phyloP scores from a whole-genome alignment of 2,113 vertebrate genomes.

The Oplegnathus fasciatus region DNA sequence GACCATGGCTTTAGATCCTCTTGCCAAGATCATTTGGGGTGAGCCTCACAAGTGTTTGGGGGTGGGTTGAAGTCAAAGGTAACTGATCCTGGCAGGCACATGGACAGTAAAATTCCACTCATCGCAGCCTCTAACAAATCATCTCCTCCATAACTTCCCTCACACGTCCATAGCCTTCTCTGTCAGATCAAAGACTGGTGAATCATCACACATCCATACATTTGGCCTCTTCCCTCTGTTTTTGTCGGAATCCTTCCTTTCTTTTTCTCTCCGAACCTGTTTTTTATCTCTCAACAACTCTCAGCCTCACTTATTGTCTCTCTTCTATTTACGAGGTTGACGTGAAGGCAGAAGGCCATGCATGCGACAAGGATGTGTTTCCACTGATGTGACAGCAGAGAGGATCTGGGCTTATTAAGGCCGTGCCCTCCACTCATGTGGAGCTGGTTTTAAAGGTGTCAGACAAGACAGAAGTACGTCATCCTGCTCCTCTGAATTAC shows the following conservation, averaged over 20 bases:
- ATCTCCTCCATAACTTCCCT: constrained; percentile 73
- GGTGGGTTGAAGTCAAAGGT: constrained; percentile 58
- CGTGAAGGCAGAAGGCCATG: constrained; percentile 36
- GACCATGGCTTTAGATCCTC: constrained; percentile 42
- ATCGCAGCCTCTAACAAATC: constrained; percentile 76
- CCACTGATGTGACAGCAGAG: constrained; percentile 60
- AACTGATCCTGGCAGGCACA: constrained; percentile 62
- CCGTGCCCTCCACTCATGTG: constrained; percentile 76
- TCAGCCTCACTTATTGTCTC: constrained; percentile 26
- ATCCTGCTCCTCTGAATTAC: constrained; percentile 78
- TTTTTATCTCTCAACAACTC: constrained; percentile 61
- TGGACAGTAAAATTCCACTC: constrained; percentile 75
- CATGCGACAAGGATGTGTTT: constrained; percentile 48
- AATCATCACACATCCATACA: constrained; percentile 43
- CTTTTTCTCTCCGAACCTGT: constrained; percentile 21
- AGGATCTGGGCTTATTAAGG: constrained; percentile 70
- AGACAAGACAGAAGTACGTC: constrained; percentile 77
- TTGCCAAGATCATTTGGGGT: constrained; percentile 70
- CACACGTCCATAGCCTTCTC: constrained; percentile 60
- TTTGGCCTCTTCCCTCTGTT: constrained; percentile 41
- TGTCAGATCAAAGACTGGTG: constrained; percentile 72
- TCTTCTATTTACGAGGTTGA: constrained; percentile 56
- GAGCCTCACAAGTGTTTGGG: constrained; percentile 54
- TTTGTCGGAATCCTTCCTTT: constrained; percentile 17
- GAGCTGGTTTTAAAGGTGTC: constrained; percentile 82